These are phyloP conservation scores for Gadus chalcogrammus DNA, from an alignment of 2,113 vertebrate genomes.

Conservation along the genomic window DNA sequence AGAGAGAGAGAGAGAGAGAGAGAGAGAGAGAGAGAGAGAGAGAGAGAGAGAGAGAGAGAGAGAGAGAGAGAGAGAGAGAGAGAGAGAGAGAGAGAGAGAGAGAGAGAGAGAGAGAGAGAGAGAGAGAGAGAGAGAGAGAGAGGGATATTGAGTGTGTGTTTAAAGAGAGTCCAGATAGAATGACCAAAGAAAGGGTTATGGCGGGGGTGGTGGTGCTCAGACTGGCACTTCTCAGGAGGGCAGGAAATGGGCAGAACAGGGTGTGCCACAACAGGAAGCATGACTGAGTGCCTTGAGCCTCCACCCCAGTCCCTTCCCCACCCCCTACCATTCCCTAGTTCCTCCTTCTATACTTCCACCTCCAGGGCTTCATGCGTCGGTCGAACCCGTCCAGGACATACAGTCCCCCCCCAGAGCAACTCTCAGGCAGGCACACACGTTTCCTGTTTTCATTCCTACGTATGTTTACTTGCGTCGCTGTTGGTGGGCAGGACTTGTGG, in stretches of 20 bases:
- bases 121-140: conserved; percentile 31
- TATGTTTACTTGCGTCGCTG: conserved; percentile 7
- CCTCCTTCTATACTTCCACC: conserved; percentile 12
- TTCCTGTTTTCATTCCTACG: conserved; percentile 43
- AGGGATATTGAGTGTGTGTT: too few species aligned
- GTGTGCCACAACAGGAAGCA: conserved; percentile 70
- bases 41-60: not conserved
- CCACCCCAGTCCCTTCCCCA: not conserved
- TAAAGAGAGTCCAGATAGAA: too few species aligned
- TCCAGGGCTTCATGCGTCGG: conserved; percentile 25
- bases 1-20: too few species aligned
- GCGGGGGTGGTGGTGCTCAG: not conserved
- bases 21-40: conserved; percentile 3
- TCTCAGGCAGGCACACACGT: conserved; percentile 11
- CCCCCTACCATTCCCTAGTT: not conserved
- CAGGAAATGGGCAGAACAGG: conserved; percentile 67
- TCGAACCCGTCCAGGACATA: conserved; percentile 7
- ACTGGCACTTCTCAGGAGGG: conserved; percentile 46
- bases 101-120: too few species aligned
- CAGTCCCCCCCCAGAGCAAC: conserved; percentile 8
- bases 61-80: not conserved
- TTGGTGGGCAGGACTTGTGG: not conserved
- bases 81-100: too few species aligned
- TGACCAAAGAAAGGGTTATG: too few species aligned
- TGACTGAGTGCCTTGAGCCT: conserved; percentile 34